A percentile compares a stretch with the other conserved stretches of the same genome.
Evolutionary conservation across 2,113 vertebrate species (phyloP).

Genomic region (Mixornis gularis): DNA sequence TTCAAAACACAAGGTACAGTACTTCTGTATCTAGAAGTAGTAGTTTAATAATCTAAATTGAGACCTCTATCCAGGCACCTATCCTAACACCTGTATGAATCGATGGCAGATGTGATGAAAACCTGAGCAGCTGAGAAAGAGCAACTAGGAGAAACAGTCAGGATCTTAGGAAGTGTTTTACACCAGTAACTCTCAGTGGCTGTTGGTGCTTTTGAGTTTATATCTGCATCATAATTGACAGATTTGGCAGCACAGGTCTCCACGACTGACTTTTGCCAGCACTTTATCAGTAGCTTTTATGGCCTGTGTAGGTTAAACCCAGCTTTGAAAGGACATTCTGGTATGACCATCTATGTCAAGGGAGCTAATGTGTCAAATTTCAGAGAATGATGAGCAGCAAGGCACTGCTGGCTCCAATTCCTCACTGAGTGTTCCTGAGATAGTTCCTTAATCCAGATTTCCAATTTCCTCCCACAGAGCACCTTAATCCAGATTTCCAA

Average conservation of each 20-base stretch:
- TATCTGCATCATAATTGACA: neutral
- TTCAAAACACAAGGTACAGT: neutral
- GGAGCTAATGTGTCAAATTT: neutral
- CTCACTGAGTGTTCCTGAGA: neutral
- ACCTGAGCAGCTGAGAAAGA: neutral
- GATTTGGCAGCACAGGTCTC: neutral
- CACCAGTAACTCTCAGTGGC: neutral
- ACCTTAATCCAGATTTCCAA: neutral
- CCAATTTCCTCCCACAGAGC: neutral
- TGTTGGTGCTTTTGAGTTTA: neutral
- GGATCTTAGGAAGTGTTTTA: neutral
- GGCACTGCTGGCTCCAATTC: neutral
- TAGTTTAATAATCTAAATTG: neutral
- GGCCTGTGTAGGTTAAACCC: neutral
- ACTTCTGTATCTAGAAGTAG: neutral
- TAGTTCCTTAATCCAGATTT: neutral
- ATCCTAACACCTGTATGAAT: neutral
- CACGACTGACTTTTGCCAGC: neutral
- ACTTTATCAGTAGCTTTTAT: neutral
- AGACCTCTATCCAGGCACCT: neutral
- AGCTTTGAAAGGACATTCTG: neutral
- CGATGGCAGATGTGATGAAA: neutral
- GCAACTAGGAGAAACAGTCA: neutral
- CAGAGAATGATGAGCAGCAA: neutral
- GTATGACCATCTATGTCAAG: neutral